phyloP scores from a whole-genome alignment of 2,888 invertebrate species.

The Calameuta pallipes region DNA sequence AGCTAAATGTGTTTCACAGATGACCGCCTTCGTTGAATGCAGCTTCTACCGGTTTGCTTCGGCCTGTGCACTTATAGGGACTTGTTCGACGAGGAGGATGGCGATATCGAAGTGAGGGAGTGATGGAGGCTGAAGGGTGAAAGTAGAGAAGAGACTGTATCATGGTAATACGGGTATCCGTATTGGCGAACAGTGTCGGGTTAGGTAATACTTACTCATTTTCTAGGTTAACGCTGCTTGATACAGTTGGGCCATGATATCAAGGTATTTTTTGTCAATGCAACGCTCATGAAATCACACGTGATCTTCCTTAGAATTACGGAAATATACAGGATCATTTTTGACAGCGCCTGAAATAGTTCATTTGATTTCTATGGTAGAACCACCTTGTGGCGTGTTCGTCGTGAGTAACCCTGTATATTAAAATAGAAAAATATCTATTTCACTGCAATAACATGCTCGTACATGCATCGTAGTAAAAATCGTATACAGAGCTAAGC shows the following conservation, averaged over 20 bases:
- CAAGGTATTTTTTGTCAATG: neutral
- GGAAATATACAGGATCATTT: no score
- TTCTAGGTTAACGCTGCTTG: neutral
- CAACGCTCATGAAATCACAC: no score
- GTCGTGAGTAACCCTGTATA: no score
- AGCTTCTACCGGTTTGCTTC: conserved; percentile 35
- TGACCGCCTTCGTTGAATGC: conserved; percentile 62
- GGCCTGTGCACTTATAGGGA: conserved; percentile 31
- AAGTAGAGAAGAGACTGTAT: neutral
- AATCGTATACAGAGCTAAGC: no score
- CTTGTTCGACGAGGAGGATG: conserved; percentile 19
- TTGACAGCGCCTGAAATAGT: no score
- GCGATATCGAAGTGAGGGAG: conserved; percentile 13
- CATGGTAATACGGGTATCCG: neutral
- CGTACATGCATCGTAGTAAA: no score
- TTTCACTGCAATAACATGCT: no score
- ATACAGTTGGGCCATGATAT: neutral
- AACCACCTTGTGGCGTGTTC: no score
- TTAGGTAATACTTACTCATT: neutral
- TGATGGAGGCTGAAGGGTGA: neutral
- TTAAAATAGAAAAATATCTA: neutral
- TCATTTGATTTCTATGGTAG: no score
- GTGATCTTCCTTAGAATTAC: no score
- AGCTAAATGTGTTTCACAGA: conserved; percentile 65
- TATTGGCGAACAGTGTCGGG: neutral